phyloP scores from a whole-genome alignment of 2,797 vertebrate species.

The Hafferia zeledoni region DNA sequence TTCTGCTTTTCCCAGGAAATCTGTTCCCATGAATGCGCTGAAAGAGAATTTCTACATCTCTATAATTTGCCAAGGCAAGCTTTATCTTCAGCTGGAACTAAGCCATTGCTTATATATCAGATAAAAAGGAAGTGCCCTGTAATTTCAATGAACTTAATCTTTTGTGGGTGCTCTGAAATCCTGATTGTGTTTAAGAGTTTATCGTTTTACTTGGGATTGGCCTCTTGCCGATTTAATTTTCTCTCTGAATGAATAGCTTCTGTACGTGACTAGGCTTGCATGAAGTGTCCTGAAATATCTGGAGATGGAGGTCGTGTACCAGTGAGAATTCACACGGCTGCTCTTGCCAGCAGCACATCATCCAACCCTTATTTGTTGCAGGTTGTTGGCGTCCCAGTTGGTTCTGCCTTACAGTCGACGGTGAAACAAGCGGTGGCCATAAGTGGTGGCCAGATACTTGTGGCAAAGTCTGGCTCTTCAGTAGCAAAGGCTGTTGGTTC shows the following conservation, averaged over 20 bases:
- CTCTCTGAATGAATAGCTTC: background rate
- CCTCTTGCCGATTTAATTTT: background rate
- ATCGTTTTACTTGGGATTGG: background rate
- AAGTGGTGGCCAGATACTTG: constrained; percentile 94
- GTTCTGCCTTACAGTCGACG: constrained; percentile 89
- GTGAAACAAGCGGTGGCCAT: constrained; percentile 95
- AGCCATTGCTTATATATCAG: background rate
- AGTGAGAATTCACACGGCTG: background rate
- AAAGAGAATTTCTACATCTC: background rate
- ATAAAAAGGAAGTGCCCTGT: background rate
- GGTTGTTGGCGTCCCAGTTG: constrained; percentile 92
- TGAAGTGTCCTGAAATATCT: background rate
- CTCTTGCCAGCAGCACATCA: background rate
- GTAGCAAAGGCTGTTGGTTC: constrained; percentile 90
- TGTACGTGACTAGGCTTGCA: background rate
- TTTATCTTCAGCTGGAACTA: constrained; percentile 32
- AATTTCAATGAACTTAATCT: constrained; percentile 18
- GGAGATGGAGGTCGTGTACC: background rate
- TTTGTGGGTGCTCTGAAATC: background rate
- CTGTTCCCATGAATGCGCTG: background rate
- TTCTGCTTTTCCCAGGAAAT: constrained; percentile 6
- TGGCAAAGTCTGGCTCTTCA: constrained; percentile 90
- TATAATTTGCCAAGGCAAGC: background rate
- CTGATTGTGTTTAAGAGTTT: background rate
- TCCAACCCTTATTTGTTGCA: constrained; percentile 63